Evolutionary conservation across 1,140 invertebrate species (phyloP), one percentile per base, ranked within the genome.

Genomic region (Maconellicoccus hirsutus): DNA sequence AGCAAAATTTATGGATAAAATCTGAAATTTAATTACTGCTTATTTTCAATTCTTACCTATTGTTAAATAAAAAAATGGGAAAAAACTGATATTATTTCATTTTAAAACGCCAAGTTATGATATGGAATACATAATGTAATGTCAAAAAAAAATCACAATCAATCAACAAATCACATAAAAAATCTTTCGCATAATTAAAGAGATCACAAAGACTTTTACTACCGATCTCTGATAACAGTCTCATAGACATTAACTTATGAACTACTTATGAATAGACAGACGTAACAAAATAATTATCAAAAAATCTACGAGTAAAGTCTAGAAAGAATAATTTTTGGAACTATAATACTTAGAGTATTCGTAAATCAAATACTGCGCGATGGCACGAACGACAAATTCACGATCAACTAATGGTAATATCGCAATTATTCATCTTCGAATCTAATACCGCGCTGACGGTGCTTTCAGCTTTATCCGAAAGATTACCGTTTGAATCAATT

Each of bases 381-480:
- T 52, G 42, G 42, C 42, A 52, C 42, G 42, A 3, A 19, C 2
- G 42, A 52, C 3, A 52, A 52, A 8, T 16, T 8, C 42, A 33
- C 61, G 10, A 26, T 66, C 61, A 66, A 26, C 61, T 66, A 26
- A 66, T 66, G 1, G 61, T 66, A 2, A 66, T 25, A 19, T 66
- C 61, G 61, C 3, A 16, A 26, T 66, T 66, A 25, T 4, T 4
- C 19, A 66, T 22, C 19, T 66, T 66, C 25, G 61, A 66, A 66
- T 66, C 61, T 66, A 8, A 22, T 16, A 66, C 61, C 19, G 61
- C 61, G 16, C 25, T 66, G 3, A 26, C 61, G 22, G 61, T 66
- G 61, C 61, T 66, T 66, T 66, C 61, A 25, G 61, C 61, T 66
- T 66, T 66, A 26, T 66, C 61, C 19, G 61, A 25, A 66, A 66